Base-by-base conservation (phyloP, 2,888 invertebrate species). In the Drosophila ochracea region DNA sequence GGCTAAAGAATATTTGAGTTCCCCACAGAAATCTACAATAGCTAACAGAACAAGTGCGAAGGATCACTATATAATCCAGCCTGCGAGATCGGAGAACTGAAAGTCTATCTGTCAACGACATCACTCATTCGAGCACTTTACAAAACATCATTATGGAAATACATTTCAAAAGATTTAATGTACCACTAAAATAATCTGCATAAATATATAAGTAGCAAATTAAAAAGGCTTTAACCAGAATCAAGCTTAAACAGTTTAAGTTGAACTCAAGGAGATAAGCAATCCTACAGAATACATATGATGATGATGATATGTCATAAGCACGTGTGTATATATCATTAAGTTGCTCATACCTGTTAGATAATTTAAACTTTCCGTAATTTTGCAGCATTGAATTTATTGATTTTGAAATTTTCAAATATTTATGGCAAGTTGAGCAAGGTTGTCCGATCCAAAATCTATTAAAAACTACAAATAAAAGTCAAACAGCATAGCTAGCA, bases 331-430 rank as follows among this genome's bases (percentile, higher is more conserved):
- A 16, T 19, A 16, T 9, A 2, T 21, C 9, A 33, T 1, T 41
- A 28, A 47, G 4, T 16, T 4, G 19, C 30, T 25, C 60, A 11
- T 49, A 79, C 79, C 70, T 49, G 11, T 21, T 21, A 10, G 69
- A 49, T 33, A 59, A 53, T 66, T 59, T 61, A 71, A 88, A 61
- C 66, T 74, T 77, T n/a, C 41, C 47, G 28, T 30, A 63, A 52
- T 39, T 19, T n/a, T 16, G 10, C 6, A 21, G 7, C 1, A 39
- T 13, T 13, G 2, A 25, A 30, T 30, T 30, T 21, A 13, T 3
- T 4, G 2, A 19, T 28, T 28, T 67, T 33, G 3, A 10, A 39
- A 4, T 10, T n/a, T 25, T 7, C n/a, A 7, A 47, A 25, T 16
- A 47, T 16, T 4, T 47, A n/a, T 71, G 43, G 55, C 28, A 55